phyloP scores from a whole-genome alignment of 2,888 invertebrate genomes.

The Aradus depressus region DNA sequence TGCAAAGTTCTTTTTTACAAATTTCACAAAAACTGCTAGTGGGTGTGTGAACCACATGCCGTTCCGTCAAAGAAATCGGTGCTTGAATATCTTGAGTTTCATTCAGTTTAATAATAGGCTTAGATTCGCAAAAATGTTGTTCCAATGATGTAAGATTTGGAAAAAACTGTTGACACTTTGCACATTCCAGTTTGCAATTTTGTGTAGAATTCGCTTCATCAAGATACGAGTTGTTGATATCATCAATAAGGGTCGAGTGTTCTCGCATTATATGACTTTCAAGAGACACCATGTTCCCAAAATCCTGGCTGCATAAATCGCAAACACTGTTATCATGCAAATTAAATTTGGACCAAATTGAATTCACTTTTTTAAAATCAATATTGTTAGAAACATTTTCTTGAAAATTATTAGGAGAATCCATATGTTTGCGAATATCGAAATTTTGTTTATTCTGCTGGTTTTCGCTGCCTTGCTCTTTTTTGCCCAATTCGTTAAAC shows the following conservation, averaged over 20 bases:
- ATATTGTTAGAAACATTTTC: constrained; percentile 6
- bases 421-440: neutral
- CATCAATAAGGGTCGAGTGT: constrained; percentile 28
- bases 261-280: constrained; percentile 30
- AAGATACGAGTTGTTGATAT: constrained; percentile 27
- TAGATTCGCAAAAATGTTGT: constrained; percentile 23
- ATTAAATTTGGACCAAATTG: constrained; percentile 28
- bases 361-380: constrained; percentile 28
- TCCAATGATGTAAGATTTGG: constrained; percentile 21
- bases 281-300: constrained; percentile 25
- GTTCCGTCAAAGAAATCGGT: constrained; percentile 21
- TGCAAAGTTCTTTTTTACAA: constrained; percentile 96
- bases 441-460: constrained; percentile 2
- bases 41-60: constrained; percentile 33
- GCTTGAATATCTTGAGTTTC: constrained; percentile 16
- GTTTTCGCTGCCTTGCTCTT: no score
- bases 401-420: neutral
- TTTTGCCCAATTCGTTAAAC: no score
- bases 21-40: constrained; percentile 91
- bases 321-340: constrained; percentile 27
- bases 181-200: constrained; percentile 22
- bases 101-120: constrained; percentile 12
- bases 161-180: constrained; percentile 26
- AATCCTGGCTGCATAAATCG: constrained; percentile 30
- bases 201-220: constrained; percentile 25